These are phyloP conservation scores for Cephus pulcher DNA, from an alignment of 2,888 invertebrate genomes.

Conservation along the genomic window DNA sequence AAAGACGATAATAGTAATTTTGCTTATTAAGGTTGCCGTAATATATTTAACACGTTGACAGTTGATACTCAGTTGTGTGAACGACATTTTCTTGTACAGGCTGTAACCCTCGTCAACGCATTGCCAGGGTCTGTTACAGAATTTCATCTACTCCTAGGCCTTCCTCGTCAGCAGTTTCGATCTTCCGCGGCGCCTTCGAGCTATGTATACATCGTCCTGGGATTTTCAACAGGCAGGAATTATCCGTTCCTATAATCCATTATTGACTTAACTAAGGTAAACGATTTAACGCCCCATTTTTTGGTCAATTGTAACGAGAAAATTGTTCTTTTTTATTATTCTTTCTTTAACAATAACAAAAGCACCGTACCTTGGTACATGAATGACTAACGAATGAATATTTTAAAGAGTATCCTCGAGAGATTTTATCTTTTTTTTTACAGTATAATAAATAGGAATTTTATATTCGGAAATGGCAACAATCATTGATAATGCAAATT, in stretches of 20 bases:
- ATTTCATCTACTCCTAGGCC: conserved; percentile 7
- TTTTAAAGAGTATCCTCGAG: background rate
- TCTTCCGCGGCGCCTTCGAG: background rate
- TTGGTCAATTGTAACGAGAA: background rate
- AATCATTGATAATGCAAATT: background rate
- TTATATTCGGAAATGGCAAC: background rate
- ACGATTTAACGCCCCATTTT: background rate
- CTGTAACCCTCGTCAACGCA: conserved; percentile 14
- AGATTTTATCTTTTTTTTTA: background rate
- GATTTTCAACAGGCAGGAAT: background rate
- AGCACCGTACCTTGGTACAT: background rate
- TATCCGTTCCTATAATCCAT: no score
- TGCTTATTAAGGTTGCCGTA: background rate
- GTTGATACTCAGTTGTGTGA: conserved; percentile 18
- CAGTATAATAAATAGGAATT: background rate
- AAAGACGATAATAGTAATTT: background rate
- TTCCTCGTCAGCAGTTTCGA: conserved; percentile 1
- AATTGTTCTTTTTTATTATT: background rate
- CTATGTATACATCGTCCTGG: background rate
- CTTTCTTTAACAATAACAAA: background rate
- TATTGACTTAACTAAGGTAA: background rate
- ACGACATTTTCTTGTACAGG: background rate
- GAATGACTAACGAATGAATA: background rate
- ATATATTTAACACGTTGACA: conserved; percentile 17
- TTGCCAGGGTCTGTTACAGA: conserved; percentile 15